Evolutionary conservation across 2,113 vertebrate species (phyloP), one percentile per base, ranked within the genome.

Genomic region (Microcebus murinus): DNA sequence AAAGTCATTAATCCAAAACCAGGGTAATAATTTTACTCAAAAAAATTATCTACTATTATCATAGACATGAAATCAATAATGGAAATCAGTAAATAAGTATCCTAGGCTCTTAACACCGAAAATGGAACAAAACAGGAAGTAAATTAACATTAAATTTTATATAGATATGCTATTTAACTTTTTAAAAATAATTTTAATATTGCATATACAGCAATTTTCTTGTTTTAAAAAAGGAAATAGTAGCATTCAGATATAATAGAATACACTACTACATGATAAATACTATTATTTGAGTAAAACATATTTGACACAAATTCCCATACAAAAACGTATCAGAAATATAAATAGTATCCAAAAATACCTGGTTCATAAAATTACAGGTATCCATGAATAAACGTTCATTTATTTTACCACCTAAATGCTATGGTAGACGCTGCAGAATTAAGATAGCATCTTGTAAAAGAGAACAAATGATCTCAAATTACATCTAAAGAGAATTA

Each of bases 181-280:
- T 65, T 57, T 57, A 7, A 36, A 68, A 87, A 93, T 21, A 87
- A 91, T 21, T 48, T 70, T 90, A 57, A 90, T 76, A 7, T 65
- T 96, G 14, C 55, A 86, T 27, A 84, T 55, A 50, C 0, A 48
- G 17, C 9, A 70, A 79, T 82, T 94, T 42, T 76, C 25, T 45
- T 94, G 36, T 63, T 97, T 98, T 52, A 14, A 82, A 96, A 98
- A 97, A 96, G 48, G 48, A 97, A 98, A 97, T 90, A 81, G 71
- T 97, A 77, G 65, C 17, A 91, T 77, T 83, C 34, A 81, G 59
- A 77, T 85, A 42, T 8, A 82, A 84, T 20, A 91, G 39, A 81
- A 42, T 6, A 91, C 31, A 93, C 20, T 85, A 89, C 68, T 77
- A 74, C 68, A 74, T 57, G 92, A 97, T 79, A 90, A 96, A 91